A percentile compares a stretch with the other conserved stretches of the same genome.
phyloP scores from a whole-genome alignment of 2,888 invertebrate species.

The Lasioglossum calceatum region DNA sequence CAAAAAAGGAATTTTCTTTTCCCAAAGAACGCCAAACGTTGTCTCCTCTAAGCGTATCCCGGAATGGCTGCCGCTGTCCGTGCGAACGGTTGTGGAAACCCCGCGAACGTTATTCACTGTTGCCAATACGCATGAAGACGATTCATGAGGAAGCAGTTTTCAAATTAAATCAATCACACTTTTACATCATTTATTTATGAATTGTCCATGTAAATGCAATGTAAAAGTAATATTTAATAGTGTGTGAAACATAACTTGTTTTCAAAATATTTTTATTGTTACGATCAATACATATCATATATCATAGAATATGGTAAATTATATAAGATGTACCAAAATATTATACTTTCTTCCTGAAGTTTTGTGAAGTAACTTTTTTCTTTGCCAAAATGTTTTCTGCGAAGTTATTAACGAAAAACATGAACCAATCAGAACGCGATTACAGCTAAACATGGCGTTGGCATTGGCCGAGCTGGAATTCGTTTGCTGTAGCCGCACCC shows the following conservation, averaged over 20 bases:
- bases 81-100: conserved; percentile 58
- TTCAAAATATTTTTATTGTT: neutral
- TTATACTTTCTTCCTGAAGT: neutral
- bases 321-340: neutral
- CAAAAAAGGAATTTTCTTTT: conserved; percentile 46
- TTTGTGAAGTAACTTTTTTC: neutral
- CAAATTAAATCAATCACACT: neutral
- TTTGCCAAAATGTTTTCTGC: neutral
- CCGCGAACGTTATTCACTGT: conserved; percentile 51
- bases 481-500: neutral
- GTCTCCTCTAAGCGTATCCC: conserved; percentile 46
- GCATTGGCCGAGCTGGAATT: neutral
- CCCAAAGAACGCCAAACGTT: conserved; percentile 51
- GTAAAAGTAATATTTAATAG: neutral
- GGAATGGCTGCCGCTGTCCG: conserved; percentile 67
- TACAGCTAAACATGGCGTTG: neutral
- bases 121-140: conserved; percentile 9
- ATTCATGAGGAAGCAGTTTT: neutral
- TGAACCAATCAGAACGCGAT: neutral
- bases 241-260: neutral
- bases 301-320: neutral
- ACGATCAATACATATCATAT: neutral
- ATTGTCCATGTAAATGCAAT: neutral
- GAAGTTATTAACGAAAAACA: neutral
- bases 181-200: neutral